Conservation (phyloP, 2,888 invertebrate species). For the Epiblema foenella region DNA sequence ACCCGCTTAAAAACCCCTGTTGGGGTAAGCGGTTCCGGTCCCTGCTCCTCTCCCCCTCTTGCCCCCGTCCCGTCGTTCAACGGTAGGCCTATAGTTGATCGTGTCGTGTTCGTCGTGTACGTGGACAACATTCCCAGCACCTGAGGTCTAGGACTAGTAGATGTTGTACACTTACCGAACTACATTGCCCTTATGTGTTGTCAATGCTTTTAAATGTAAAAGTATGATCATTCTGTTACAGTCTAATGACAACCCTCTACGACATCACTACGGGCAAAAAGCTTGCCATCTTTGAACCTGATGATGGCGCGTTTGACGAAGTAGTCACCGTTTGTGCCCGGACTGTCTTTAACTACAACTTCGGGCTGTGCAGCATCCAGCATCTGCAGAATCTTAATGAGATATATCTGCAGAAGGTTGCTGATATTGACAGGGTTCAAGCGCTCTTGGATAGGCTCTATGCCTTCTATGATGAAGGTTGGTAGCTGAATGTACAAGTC, state of each 20-base stretch:
- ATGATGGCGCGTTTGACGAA: constrained; percentile 81
- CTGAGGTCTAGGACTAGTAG: no score
- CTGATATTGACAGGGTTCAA: constrained; percentile 79
- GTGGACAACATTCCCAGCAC: no score
- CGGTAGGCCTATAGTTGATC: no score
- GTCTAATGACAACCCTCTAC: constrained; percentile 88
- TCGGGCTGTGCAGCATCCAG: constrained; percentile 85
- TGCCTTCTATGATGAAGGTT: constrained; percentile 79
- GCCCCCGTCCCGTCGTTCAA: no score
- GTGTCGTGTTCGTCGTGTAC: no score
- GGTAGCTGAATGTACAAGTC: constrained; percentile 8
- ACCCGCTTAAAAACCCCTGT: no score
- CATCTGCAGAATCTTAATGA: constrained; percentile 85
- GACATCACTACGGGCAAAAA: constrained; percentile 76
- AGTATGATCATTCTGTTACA: constrained; percentile 62
- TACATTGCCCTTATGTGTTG: no score
- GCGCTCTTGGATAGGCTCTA: constrained; percentile 86
- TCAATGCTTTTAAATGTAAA: no score
- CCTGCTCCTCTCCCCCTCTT: no score
- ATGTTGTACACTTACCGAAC: no score
- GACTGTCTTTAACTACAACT: constrained; percentile 85
- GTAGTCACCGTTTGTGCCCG: constrained; percentile 85
- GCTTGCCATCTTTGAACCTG: constrained; percentile 79
- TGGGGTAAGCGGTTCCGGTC: no score
- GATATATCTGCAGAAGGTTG: constrained; percentile 86